Base-by-base conservation (phyloP, 2,888 invertebrate genomes). In the Diabrotica balteata region DNA sequence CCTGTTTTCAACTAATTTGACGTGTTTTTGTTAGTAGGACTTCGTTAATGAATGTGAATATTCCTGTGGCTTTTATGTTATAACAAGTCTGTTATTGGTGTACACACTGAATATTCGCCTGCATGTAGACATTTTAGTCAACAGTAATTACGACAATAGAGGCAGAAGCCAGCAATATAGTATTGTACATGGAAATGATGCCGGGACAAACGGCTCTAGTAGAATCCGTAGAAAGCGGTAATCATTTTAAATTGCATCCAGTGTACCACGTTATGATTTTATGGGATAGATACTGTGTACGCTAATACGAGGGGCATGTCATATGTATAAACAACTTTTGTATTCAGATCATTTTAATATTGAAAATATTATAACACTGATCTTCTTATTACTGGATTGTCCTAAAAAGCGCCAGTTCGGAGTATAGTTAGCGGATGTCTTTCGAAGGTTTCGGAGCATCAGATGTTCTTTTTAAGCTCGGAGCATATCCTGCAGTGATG, bases 221-320 rank as follows among this genome's bases (percentile, higher is more conserved):
- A 67, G 72, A 70, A 68, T 71, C 69, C 70, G 70, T 67, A 66
- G 72, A 67, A 72, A 68, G 72, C 66, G 66, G 72, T 72, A 72
- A 72, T 78, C 77, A 77, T 78, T 78, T 78, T 78, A 78, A 78
- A 78, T 77, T 74, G 76, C 75, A 74, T 72, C 72, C 76, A 75
- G 68, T 72, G 73, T 72, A 74, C 75, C 76, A 73, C 77, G 78
- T 77, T 78, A 78, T 78, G 77, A 78, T 77, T 78, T 77, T 75
- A 77, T 77, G 74, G 75, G 71, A 55, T 17, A 73, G 72, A 70
- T 66, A 66, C 68, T 69, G 72, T 74, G n/a, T 44, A 44, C 6
- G 11, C n/a, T 7, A 17, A 17, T 57, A 57, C 55, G 55, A 45
- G 55, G 55, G 17, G 11, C 3, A 32, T 32, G 32, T 32, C 32